Evolutionary conservation across 2,888 invertebrate genomes (phyloP).

Genomic region (Heliconius sara): DNA sequence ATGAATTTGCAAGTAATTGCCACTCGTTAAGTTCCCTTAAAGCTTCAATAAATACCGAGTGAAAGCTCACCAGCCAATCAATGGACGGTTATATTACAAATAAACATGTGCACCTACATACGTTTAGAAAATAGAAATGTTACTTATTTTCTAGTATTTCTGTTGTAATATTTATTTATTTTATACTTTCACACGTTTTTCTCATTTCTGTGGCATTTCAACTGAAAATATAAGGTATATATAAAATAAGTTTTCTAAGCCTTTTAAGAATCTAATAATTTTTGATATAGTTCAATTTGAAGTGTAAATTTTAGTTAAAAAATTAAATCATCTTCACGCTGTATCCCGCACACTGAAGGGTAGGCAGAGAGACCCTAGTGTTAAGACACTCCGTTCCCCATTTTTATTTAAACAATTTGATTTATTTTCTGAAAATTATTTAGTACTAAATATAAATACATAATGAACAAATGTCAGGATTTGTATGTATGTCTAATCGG

Average conservation of each 20-base stretch:
- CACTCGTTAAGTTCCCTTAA: neutral
- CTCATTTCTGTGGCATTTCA: neutral
- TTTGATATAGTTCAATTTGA: too few relatives aligned
- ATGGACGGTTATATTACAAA: neutral
- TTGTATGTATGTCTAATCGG: neutral
- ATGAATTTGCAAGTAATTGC: slow-evolving; percentile 1
- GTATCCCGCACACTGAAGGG: too few relatives aligned
- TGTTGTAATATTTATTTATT: slow-evolving; percentile 8
- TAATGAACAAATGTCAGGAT: neutral
- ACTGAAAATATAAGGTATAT: too few relatives aligned
- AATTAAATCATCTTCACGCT: too few relatives aligned
- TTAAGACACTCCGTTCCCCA: too few relatives aligned
- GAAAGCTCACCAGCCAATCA: slow-evolving; percentile 28
- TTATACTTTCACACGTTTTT: neutral
- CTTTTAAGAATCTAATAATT: too few relatives aligned
- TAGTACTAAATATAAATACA: neutral
- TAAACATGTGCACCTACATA: neutral
- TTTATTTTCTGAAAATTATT: neutral
- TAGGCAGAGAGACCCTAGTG: too few relatives aligned
- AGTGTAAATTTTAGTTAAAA: too few relatives aligned
- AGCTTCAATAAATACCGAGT: slow-evolving; percentile 8
- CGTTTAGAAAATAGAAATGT: neutral
- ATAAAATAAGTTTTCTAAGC: too few relatives aligned
- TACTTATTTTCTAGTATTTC: neutral
- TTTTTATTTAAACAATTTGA: too few relatives aligned